Evolutionary conservation across 2,113 vertebrate genomes (phyloP).

Genomic region (Protobothrops flavoviridis): DNA sequence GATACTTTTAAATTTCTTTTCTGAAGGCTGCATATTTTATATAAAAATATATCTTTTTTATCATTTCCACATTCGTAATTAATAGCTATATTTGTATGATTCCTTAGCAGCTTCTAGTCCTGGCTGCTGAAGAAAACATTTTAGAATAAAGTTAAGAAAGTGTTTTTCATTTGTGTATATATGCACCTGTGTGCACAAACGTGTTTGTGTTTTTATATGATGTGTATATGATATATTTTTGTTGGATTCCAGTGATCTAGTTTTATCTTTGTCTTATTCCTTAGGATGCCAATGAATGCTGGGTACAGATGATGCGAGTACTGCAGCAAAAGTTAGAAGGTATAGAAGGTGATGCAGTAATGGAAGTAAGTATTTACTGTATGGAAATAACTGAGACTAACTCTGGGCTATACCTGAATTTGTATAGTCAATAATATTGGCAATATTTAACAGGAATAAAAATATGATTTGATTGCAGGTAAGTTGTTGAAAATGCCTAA

Average conservation of each 20-base stretch:
- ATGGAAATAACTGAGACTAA: neutral
- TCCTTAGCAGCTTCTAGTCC: neutral
- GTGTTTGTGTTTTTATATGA: neutral
- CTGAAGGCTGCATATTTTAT: neutral
- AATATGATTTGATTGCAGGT: neutral
- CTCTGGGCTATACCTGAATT: neutral
- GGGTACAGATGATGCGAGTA: slow-evolving; percentile 96
- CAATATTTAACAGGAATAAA: neutral
- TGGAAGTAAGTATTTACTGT: slow-evolving; percentile 79
- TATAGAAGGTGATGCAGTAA: slow-evolving; percentile 82
- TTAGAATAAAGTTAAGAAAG: neutral
- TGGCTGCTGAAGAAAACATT: neutral
- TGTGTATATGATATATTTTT: neutral
- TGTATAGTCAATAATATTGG: neutral
- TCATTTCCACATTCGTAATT: neutral
- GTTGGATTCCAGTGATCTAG: fast-evolving
- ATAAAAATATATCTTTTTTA: neutral
- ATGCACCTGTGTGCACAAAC: neutral
- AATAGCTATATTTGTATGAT: neutral
- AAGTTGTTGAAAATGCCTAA: neutral
- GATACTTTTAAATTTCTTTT: slow-evolving; percentile 11
- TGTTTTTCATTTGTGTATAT: neutral
- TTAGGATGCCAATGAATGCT: slow-evolving; percentile 98
- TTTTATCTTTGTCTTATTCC: neutral
- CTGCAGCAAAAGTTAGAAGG: slow-evolving; percentile 95